A percentile compares a stretch with the other conserved stretches of the same genome.
Conservation (phyloP, 2,113 vertebrate species). For the Oncorhynchus kisutch region DNA sequence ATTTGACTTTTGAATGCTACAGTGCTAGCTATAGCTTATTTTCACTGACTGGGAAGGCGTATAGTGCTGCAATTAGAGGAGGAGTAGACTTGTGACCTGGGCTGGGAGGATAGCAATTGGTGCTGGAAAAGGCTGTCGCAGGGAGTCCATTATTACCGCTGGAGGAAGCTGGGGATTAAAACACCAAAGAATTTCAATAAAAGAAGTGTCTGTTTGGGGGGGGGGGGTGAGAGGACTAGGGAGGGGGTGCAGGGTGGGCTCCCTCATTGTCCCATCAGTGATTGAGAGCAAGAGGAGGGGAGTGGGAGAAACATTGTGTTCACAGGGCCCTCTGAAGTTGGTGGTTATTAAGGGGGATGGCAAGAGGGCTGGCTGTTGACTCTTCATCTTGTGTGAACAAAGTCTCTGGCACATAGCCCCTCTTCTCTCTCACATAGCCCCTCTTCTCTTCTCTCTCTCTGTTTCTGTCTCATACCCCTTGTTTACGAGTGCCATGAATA, state of each 20-base stretch:
- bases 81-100: constrained; percentile 72
- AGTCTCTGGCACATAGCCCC: constrained; percentile 72
- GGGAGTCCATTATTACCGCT: constrained; percentile 78
- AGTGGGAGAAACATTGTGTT: constrained; percentile 75
- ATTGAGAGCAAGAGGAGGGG: constrained; percentile 79
- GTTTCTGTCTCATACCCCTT: constrained; percentile 57
- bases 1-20: too few relatives aligned
- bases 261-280: constrained; percentile 76
- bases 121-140: constrained; percentile 79
- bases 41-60: too few relatives aligned
- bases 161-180: constrained; percentile 84
- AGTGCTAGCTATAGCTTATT: too few relatives aligned
- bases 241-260: constrained; percentile 53
- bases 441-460: constrained; percentile 19
- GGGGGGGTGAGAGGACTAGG: constrained; percentile 54
- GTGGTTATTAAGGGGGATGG: constrained; percentile 71
- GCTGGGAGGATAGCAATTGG: constrained; percentile 56
- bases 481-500: constrained; percentile 77
- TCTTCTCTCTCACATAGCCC: constrained; percentile 65
- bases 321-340: constrained; percentile 65
- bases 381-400: constrained; percentile 83
- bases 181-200: constrained; percentile 84
- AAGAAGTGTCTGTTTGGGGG: constrained; percentile 83
- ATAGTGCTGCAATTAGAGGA: constrained; percentile 4
- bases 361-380: constrained; percentile 77